Conservation (phyloP, 2,888 invertebrate genomes). For the Napeogenes sylphis region DNA sequence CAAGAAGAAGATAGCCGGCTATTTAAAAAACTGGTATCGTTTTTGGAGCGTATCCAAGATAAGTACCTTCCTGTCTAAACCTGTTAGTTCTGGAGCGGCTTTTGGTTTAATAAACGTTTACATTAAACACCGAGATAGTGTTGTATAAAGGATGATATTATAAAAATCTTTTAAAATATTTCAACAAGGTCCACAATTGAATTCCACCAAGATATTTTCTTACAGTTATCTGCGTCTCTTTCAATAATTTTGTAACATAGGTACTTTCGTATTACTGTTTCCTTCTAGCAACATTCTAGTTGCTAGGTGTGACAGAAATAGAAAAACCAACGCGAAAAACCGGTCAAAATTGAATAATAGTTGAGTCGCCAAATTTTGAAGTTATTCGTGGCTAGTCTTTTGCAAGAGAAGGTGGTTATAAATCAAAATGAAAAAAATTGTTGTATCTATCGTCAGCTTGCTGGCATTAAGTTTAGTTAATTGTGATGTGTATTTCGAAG, state of each 20-base stretch:
- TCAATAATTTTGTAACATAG: slow-evolving; percentile 48
- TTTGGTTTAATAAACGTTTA: slow-evolving; percentile 10
- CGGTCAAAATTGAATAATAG: slow-evolving; percentile 62
- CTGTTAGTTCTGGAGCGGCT: slow-evolving; percentile 20
- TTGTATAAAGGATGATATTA: slow-evolving; percentile 2
- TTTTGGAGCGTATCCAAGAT: slow-evolving; percentile 20
- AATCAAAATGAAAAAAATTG: slow-evolving; percentile 76
- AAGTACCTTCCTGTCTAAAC: slow-evolving; percentile 15
- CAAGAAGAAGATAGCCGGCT: background rate
- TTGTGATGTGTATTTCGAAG: slow-evolving; percentile 87
- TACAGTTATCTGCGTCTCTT: slow-evolving; percentile 46
- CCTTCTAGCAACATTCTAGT: slow-evolving; percentile 37
- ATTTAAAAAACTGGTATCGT: slow-evolving; percentile 21
- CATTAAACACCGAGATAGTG: background rate
- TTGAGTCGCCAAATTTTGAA: slow-evolving; percentile 60
- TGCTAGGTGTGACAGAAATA: slow-evolving; percentile 43
- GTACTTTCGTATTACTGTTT: slow-evolving; percentile 43
- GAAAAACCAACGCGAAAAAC: slow-evolving; percentile 43
- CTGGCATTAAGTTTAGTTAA: slow-evolving; percentile 78
- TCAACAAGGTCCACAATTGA: background rate
- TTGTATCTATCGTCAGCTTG: slow-evolving; percentile 78
- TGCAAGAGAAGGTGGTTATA: slow-evolving; percentile 43
- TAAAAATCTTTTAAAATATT: background rate
- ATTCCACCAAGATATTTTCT: no score
- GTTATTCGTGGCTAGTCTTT: slow-evolving; percentile 75